Evolutionary conservation across 1,140 invertebrate species (phyloP), one percentile per base, ranked within the genome.

Genomic region (Drosophila pseudoananassae): DNA sequence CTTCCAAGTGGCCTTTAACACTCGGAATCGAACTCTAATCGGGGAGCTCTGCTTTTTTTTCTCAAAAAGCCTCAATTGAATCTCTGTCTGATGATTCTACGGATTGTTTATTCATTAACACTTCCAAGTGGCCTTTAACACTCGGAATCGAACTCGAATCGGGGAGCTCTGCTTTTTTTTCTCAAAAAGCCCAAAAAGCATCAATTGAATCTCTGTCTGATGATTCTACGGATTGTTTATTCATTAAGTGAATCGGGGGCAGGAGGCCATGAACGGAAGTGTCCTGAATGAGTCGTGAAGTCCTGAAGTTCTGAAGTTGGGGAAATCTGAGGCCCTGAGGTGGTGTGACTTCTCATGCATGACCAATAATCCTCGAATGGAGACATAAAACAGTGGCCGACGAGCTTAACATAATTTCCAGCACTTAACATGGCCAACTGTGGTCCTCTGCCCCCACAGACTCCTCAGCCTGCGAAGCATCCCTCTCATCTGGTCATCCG

Each of bases 321-420:
- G n/a, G n/a, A n/a, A n/a, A n/a, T n/a, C n/a, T n/a, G n/a, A n/a
- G 4, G 25, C 9, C 12, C 46, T 29, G 25, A 20, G 25, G 58
- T 65, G 53, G 27, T 68, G 27, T 68, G 58, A 38, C 27, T 27
- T 33, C 52, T 74, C 52, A 65, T 66, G 60, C 71, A 58, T 75
- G 54, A 9, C 59, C 71, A 74, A 75, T 75, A 57, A 76, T 76
- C 50, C 63, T 68, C 55, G 50, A 70, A 78, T 78, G 63, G 68
- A 78, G 59, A 78, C 66, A 78, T 78, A 78, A 78, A 78, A 78
- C 76, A 78, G 78, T 78, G 68, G 70, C 45, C 47, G 40, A 55
- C 31, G 55, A 66, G 55, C 68, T 57, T 78, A 78, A 78, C 75
- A 78, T 78, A 66, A 78, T 78, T 78, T 73, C 68, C 73, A 76